Evolutionary conservation across 2,797 vertebrate genomes (phyloP).

Genomic region (Spondyliosoma cantharus): DNA sequence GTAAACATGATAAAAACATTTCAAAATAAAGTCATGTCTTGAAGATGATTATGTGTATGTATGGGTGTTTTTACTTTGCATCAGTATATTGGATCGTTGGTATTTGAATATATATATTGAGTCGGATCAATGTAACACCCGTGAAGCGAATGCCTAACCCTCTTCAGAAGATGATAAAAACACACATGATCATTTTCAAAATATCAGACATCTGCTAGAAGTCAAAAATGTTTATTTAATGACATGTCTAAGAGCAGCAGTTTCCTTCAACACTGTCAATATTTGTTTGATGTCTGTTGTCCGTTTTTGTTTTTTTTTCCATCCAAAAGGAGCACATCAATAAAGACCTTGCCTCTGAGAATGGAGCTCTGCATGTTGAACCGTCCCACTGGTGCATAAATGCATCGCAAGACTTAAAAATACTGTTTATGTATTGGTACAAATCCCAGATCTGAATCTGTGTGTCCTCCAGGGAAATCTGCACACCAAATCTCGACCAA

Average conservation of each 20-base stretch:
- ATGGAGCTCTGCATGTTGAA: neutral
- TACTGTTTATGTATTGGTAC: neutral
- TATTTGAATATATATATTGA: too few species aligned
- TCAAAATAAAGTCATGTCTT: too few species aligned
- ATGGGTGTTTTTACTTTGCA: too few species aligned
- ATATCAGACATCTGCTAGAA: neutral
- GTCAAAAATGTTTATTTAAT: neutral
- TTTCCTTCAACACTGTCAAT: neutral
- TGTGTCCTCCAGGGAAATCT: neutral
- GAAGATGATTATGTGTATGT: too few species aligned
- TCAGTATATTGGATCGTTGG: too few species aligned
- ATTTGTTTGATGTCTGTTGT: constrained; percentile 6
- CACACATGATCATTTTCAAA: neutral
- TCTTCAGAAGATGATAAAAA: too few species aligned
- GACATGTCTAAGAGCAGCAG: neutral
- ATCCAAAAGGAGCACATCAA: neutral
- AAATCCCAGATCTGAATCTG: neutral
- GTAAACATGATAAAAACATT: too few species aligned
- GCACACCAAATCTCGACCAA: neutral
- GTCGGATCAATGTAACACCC: too few species aligned
- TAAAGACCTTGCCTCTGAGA: neutral
- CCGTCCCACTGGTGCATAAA: neutral
- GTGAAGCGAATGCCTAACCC: too few species aligned
- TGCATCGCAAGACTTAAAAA: neutral
- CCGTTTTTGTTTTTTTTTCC: neutral